Evolutionary conservation across 2,113 vertebrate genomes (phyloP), one percentile per base, ranked within the genome.

Genomic region (Syngnathus typhle): DNA sequence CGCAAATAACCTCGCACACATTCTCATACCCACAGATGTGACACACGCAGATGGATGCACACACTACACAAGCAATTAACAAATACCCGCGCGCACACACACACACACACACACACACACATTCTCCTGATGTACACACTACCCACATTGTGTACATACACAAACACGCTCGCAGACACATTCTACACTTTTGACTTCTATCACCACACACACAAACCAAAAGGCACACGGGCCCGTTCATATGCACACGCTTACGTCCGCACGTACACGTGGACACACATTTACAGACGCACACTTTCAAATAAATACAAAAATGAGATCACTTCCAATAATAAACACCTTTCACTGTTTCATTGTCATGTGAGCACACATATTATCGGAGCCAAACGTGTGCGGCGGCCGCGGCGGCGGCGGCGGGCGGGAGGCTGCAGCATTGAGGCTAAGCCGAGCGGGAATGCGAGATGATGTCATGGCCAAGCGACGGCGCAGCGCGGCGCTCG

Each of bases 91-190:
- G 3, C 11, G 0, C 43, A 4, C 2, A 0, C 43, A 13, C 11
- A 15, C 43, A 13, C 13, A 46, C 13, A 78, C 13, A 46, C 13
- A 49, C 46, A 1, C 16, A 49, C 82, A 75, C 3, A 69, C 79
- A 69, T 81, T 75, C 44, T 37, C 46, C 41, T 12, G 4, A 12
- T 3, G 4, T 12, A 43, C 41, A 43, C 41, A 43, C 41, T 1
- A 13, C 41, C 12, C 41, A 43, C 41, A 43, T 12, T 91, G 91
- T 90, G 90, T 88, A 90, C 89, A 88, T 87, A 86, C 69, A 23
- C 51, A 58, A 44, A 23, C 51, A 63, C 67, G 67, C 9, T 27
- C 18, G 16, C 38, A 55, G 58, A 8, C 58, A 60, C 36, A 38
- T 32, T 32, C 0, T 32, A 32, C 27, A 32, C 27, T 32, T 32